Conservation (phyloP, 2,113 vertebrate genomes). For the Cacatua alba region DNA sequence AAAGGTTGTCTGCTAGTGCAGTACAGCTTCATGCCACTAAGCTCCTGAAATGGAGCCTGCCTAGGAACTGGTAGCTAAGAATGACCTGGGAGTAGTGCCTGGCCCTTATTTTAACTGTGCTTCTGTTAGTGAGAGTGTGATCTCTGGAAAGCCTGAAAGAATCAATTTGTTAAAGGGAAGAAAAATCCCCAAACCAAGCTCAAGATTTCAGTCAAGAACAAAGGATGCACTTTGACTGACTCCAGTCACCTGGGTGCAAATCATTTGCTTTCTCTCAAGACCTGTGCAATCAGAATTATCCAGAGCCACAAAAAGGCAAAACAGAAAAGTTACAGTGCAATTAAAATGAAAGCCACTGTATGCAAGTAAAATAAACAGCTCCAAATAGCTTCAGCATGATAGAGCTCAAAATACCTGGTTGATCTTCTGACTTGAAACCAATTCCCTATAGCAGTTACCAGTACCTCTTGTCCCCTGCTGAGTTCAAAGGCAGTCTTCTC, state of each 20-base stretch:
- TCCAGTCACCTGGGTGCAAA: slow-evolving; percentile 14
- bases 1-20: background rate
- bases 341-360: slow-evolving; percentile 57
- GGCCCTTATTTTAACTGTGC: background rate
- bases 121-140: background rate
- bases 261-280: background rate
- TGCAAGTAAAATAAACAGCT: slow-evolving; percentile 53
- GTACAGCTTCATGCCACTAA: background rate
- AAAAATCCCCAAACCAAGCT: background rate
- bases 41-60: background rate
- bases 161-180: background rate
- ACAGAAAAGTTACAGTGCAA: slow-evolving; percentile 33
- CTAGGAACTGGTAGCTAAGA: background rate
- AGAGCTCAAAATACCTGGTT: slow-evolving; percentile 53
- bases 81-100: background rate
- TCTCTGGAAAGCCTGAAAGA: background rate
- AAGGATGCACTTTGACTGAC: slow-evolving; percentile 14
- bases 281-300: background rate
- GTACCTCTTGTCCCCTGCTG: slow-evolving; percentile 56
- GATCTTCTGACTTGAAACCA: slow-evolving; percentile 62
- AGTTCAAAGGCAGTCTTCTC: slow-evolving; percentile 74
- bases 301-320: slow-evolving; percentile 28
- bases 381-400: slow-evolving; percentile 21
- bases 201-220: background rate
- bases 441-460: slow-evolving; percentile 56